Percentiles rank a stretch among this genome's conserved stretches.
phyloP scores from a whole-genome alignment of 2,797 vertebrate species.

The Poecilia gillii region DNA sequence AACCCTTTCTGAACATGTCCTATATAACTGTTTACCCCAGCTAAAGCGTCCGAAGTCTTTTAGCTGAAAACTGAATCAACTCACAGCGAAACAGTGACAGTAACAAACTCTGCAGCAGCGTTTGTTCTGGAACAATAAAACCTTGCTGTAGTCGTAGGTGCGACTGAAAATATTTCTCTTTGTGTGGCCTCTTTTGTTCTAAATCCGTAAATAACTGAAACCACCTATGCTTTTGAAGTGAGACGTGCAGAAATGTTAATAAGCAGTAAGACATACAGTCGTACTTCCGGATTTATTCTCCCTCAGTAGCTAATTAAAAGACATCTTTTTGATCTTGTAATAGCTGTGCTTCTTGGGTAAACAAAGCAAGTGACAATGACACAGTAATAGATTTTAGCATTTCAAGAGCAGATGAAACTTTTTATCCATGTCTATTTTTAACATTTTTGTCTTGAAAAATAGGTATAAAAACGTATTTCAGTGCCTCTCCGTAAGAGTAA shows the following conservation, averaged over 20 bases:
- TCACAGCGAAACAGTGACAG: constrained; percentile 27
- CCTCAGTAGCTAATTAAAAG: constrained; percentile 78
- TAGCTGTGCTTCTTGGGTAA: constrained; percentile 72
- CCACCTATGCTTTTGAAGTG: constrained; percentile 63
- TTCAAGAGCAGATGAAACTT: constrained; percentile 60
- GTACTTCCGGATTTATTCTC: constrained; percentile 67
- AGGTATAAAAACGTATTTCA: constrained; percentile 21
- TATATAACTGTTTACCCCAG: constrained; percentile 19
- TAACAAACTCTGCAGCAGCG: constrained; percentile 28
- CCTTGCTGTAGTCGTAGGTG: constrained; percentile 40
- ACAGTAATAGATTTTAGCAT: constrained; percentile 66
- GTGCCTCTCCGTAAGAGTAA: background rate
- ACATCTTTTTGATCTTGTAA: constrained; percentile 77
- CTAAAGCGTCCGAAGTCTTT: constrained; percentile 11
- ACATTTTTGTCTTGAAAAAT: constrained; percentile 22
- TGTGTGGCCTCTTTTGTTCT: constrained; percentile 59
- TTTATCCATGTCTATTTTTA: constrained; percentile 57
- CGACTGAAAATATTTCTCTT: constrained; percentile 50
- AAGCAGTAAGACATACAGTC: constrained; percentile 61
- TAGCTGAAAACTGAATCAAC: constrained; percentile 10
- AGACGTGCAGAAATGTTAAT: constrained; percentile 69
- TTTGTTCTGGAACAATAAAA: constrained; percentile 52
- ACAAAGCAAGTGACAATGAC: constrained; percentile 76
- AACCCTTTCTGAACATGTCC: constrained; percentile 18
- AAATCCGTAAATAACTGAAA: constrained; percentile 70